Base-by-base conservation (phyloP, 2,888 invertebrate species). In the Archaeoteleia sp. region DNA sequence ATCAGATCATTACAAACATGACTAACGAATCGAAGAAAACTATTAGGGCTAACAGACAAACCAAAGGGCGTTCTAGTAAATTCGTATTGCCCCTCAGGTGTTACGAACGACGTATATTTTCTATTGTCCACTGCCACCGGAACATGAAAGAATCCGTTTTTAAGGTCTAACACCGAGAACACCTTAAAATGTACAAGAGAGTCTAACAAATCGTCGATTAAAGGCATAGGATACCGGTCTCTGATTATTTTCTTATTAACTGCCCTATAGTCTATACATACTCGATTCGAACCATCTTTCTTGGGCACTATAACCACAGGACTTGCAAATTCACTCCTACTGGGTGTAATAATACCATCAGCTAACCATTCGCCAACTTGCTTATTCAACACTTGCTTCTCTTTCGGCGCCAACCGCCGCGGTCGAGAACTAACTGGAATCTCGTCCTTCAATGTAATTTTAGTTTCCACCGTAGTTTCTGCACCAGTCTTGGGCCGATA, bases 321-420 rank as follows among this genome's bases (percentile, higher is more conserved):
- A 61, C 78, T 80, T 1, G 81, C 72, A 51, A 75, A 83, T 9
- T 80, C 80, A 0, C 80, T 80, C 1, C 30, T 42, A 37, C 74
- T 8, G 54, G 70, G 67, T 6, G 79, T n/a, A n/a, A n/a, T 72
- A 2, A 81, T 76, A 8, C 74, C 76, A 1, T 78, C 71, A 1
- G 54, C 9, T 13, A 83, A 10, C 81, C 81, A 82, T 25, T 78
- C 65, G 0, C 71, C 45, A 6, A 82, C 57, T 39, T 80, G 79
- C 0, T 51, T 9, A 6, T 80, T 70, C 1, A 82, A 74, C 1
- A 57, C 62, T 35, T 73, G 61, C 14, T 53, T 63, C 49, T 81
- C 74, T 1, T 23, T 14, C 0, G 58, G 30, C 0, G 76, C 58
- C 27, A 79, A 62, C 25, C 74, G 42, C 23, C 40, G 20, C 1